phyloP scores from a whole-genome alignment of 2,888 invertebrate species.

The Hemithea aestivaria region DNA sequence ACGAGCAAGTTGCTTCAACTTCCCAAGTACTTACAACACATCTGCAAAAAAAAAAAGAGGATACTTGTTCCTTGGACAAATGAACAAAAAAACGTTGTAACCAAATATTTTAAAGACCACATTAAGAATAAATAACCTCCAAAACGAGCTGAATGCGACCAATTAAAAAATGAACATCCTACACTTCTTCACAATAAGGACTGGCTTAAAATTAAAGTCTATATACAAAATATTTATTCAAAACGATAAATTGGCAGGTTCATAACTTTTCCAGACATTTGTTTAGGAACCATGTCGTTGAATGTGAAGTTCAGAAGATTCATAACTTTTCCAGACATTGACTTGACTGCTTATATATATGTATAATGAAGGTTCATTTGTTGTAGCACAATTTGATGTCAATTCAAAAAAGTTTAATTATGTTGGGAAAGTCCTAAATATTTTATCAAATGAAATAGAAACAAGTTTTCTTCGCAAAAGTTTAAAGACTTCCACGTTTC shows the following conservation, averaged over 20 bases:
- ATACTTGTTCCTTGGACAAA: slow-evolving; percentile 15
- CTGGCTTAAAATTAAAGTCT: slow-evolving; percentile 28
- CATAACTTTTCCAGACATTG: too few relatives aligned
- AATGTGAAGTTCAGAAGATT: slow-evolving; percentile 7
- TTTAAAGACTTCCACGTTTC: slow-evolving; percentile 2
- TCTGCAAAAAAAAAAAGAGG: slow-evolving; percentile 3
- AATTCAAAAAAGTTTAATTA: slow-evolving; percentile 8
- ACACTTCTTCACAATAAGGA: slow-evolving; percentile 21
- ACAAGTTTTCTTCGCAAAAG: slow-evolving; percentile 7
- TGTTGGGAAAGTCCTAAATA: slow-evolving; percentile 9
- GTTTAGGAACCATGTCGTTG: slow-evolving; percentile 2
- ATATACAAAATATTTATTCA: slow-evolving; percentile 20
- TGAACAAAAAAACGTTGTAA: slow-evolving; percentile 22
- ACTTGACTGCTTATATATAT: too few relatives aligned
- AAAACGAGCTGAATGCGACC: slow-evolving; percentile 25
- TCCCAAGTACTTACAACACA: background rate
- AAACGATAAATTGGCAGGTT: too few relatives aligned
- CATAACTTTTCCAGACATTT: slow-evolving; percentile 9
- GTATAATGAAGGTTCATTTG: slow-evolving; percentile 8
- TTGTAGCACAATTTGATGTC: slow-evolving; percentile 4
- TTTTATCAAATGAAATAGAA: slow-evolving; percentile 2
- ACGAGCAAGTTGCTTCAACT: slow-evolving; percentile 3
- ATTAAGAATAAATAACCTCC: slow-evolving; percentile 20
- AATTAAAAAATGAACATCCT: slow-evolving; percentile 13
- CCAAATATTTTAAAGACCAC: slow-evolving; percentile 20